phyloP scores from a whole-genome alignment of 1,140 invertebrate species.

The Zaprionus kolodkinae region DNA sequence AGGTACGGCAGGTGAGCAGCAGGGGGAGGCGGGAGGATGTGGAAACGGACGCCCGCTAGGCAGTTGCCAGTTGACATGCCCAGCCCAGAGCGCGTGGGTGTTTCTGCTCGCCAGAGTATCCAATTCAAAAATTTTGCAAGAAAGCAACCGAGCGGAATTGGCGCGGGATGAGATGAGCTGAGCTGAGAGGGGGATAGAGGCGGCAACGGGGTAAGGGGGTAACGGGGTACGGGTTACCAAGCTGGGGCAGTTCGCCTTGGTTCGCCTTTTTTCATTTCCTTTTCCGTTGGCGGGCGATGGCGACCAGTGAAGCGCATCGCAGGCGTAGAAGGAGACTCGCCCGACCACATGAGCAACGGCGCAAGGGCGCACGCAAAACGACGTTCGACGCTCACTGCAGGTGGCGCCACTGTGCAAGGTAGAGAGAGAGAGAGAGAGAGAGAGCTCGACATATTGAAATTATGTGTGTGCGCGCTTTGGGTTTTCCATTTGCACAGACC shows the following conservation, averaged over 20 bases:
- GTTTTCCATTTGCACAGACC: constrained; percentile 57
- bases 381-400: constrained; percentile 43
- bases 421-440: too few relatives aligned
- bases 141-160: constrained; percentile 75
- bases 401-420: constrained; percentile 26
- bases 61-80: constrained; percentile 45
- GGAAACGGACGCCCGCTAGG: constrained; percentile 46
- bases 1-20: neutral
- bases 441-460: constrained; percentile 45
- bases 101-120: constrained; percentile 70
- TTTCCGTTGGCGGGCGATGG: constrained; percentile 67
- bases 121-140: constrained; percentile 78
- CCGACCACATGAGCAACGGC: constrained; percentile 46
- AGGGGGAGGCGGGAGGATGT: neutral
- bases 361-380: constrained; percentile 59
- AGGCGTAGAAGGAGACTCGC: constrained; percentile 25
- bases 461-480: constrained; percentile 43
- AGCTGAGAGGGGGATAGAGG: too few relatives aligned
- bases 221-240: neutral
- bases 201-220: too few relatives aligned
- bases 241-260: constrained; percentile 22
- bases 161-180: constrained; percentile 27
- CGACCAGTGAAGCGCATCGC: constrained; percentile 73
- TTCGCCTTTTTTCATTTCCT: constrained; percentile 77
- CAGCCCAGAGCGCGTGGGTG: constrained; percentile 33